Evolutionary conservation across 2,888 invertebrate species (phyloP).

Genomic region (Zygaena filipendulae): DNA sequence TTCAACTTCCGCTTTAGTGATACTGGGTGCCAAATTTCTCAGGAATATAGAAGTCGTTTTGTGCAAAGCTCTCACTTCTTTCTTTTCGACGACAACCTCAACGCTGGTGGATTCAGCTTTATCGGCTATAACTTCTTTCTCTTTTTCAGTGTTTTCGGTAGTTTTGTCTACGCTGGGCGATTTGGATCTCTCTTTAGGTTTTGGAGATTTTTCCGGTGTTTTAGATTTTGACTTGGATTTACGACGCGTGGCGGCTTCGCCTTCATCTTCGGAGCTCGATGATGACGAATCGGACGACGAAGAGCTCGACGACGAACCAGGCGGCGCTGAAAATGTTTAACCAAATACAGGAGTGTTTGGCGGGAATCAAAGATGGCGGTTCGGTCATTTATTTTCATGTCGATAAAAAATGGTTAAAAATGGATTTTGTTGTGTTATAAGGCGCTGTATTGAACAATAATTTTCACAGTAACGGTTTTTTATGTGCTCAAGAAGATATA

Average conservation of each 20-base stretch:
- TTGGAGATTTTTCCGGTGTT: slow-evolving; percentile 48
- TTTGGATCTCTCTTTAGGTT: slow-evolving; percentile 36
- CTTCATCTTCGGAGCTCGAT: slow-evolving; percentile 62
- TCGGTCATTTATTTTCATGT: too few species aligned
- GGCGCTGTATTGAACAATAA: too few species aligned
- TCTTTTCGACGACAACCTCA: slow-evolving; percentile 56
- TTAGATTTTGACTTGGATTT: slow-evolving; percentile 53
- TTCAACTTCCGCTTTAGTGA: slow-evolving; percentile 97
- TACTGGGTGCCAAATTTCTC: slow-evolving; percentile 93
- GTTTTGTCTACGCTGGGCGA: slow-evolving; percentile 40
- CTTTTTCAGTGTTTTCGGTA: slow-evolving; percentile 32
- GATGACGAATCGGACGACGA: slow-evolving; percentile 63
- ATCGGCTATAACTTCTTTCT: slow-evolving; percentile 43
- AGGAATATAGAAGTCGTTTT: slow-evolving; percentile 98
- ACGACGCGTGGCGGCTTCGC: slow-evolving; percentile 36
- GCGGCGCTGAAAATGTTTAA: slow-evolving; percentile 41
- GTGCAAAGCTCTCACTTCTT: slow-evolving; percentile 80
- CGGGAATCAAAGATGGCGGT: too few species aligned
- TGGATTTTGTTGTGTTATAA: too few species aligned
- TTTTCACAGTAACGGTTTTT: too few species aligned
- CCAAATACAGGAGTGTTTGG: too few species aligned
- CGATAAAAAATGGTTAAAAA: too few species aligned
- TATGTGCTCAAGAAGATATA: too few species aligned
- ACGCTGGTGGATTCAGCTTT: slow-evolving; percentile 61
- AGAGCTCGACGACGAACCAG: slow-evolving; percentile 61